Conservation (phyloP, 2,888 invertebrate genomes). For the Nemurella pictetii region DNA sequence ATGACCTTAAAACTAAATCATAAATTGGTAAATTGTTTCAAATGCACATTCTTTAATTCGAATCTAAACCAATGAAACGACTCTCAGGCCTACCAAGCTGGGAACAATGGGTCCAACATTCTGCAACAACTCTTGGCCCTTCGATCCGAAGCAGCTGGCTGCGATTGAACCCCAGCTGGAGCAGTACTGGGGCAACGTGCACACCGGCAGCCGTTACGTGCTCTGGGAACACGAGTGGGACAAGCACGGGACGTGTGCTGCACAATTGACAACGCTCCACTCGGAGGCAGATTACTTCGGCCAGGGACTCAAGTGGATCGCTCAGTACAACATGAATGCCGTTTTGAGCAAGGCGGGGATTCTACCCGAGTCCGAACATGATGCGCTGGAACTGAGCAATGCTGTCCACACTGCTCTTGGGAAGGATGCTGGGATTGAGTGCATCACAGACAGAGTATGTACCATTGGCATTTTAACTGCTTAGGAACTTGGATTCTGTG, state of each 20-base stretch:
- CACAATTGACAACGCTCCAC: constrained; percentile 58
- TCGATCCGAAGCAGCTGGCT: constrained; percentile 63
- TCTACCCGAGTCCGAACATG: constrained; percentile 57
- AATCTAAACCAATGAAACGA: constrained; percentile 7
- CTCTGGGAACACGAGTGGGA: constrained; percentile 84
- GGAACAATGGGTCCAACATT: constrained; percentile 69
- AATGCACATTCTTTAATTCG: neutral
- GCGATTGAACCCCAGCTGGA: constrained; percentile 61
- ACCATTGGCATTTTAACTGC: too few species aligned
- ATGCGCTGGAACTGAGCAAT: constrained; percentile 55
- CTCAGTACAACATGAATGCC: constrained; percentile 62
- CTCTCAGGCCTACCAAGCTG: constrained; percentile 66
- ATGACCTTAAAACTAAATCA: too few species aligned
- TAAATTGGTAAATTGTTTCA: too few species aligned
- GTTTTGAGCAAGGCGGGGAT: constrained; percentile 62
- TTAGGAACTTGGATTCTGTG: too few species aligned
- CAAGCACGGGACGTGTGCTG: constrained; percentile 82
- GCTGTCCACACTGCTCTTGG: constrained; percentile 60
- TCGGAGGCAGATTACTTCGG: constrained; percentile 70
- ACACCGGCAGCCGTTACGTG: constrained; percentile 55
- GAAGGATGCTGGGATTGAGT: constrained; percentile 65
- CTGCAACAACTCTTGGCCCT: constrained; percentile 70
- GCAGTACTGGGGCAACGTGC: constrained; percentile 73
- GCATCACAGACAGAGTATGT: constrained; percentile 59
- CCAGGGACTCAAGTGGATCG: constrained; percentile 63